Base-by-base conservation (phyloP, 2,113 vertebrate species). In the Aptenodytes patagonicus region DNA sequence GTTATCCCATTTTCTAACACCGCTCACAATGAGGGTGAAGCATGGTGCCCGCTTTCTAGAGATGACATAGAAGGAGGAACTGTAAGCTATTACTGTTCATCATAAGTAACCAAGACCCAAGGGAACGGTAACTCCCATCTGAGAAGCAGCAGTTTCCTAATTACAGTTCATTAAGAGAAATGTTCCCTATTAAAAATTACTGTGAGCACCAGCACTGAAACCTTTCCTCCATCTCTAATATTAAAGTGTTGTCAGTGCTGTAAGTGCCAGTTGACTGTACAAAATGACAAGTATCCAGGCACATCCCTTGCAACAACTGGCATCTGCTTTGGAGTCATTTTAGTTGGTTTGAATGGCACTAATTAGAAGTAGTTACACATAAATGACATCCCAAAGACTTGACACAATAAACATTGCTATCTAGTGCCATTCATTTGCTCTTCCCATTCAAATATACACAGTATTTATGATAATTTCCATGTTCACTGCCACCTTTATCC, bases 341-440 rank as follows among this genome's bases (percentile, higher is more conserved):
- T 88, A 97, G 89, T 90, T 93, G 94, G 94, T 95, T 96, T 97
- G 97, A 97, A 97, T 97, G 97, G 93, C 96, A 95, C 93, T 97
- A 97, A 97, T 97, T 97, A 96, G 97, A 90, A 96, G 97, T 60
- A 95, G 97, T 97, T 97, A 97, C 94, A 96, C 77, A 97, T 73
- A 97, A 97, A 97, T 97, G 93, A 95, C 95, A 96, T 97, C 94
- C 87, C 93, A 93, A 97, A 94, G 95, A 86, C 96, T 97, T 96
- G 91, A 96, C 94, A 97, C 95, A 97, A 97, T 96, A 96, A 97
- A 95, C 91, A 40, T 87, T 93, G 93, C 96, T 95, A 66, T 97
- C 96, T 96, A 75, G 84, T 97, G 94, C 95, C 89, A 97, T 97
- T 95, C 95, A 96, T 95, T 95, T 95, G 91, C 91, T 97, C 96